Evolutionary conservation across 2,888 invertebrate species (phyloP).

Genomic region (Drosophila siamana): DNA sequence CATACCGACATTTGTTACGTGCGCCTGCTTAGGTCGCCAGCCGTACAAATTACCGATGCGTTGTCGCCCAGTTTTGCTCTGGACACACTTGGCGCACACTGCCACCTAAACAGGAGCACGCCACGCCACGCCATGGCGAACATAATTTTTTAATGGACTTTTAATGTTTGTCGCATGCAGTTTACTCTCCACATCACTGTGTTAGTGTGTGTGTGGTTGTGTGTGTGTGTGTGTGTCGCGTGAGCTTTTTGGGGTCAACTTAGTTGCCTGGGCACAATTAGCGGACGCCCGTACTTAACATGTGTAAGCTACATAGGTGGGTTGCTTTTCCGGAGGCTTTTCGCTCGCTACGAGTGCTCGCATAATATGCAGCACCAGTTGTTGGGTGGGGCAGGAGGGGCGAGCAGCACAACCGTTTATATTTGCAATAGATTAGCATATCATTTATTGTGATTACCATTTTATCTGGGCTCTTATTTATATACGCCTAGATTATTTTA

Average conservation of each 20-base stretch:
- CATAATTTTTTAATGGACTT: constrained; percentile 82
- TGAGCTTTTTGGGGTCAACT: constrained; percentile 69
- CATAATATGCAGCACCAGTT: too few relatives aligned
- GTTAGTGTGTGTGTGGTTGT: constrained; percentile 14
- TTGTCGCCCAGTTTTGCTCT: constrained; percentile 35
- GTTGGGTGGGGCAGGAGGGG: too few relatives aligned
- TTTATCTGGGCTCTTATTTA: background rate
- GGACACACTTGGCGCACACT: constrained; percentile 32
- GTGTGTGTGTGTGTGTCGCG: constrained; percentile 38
- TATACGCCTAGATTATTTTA: background rate
- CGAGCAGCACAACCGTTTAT: background rate
- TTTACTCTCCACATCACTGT: constrained; percentile 11
- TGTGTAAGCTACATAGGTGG: constrained; percentile 65
- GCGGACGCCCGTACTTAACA: constrained; percentile 61
- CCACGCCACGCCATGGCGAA: constrained; percentile 50
- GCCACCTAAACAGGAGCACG: constrained; percentile 60
- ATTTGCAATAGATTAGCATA: constrained; percentile 24
- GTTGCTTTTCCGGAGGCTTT: constrained; percentile 10
- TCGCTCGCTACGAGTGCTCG: too few relatives aligned
- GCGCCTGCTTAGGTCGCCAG: constrained; percentile 44
- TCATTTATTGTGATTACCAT: constrained; percentile 11
- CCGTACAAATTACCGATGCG: constrained; percentile 28
- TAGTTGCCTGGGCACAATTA: constrained; percentile 65
- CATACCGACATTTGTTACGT: background rate
- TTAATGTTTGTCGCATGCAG: constrained; percentile 77